Base-by-base conservation (phyloP, 2,113 vertebrate genomes). In the Fukomys damarensis region DNA sequence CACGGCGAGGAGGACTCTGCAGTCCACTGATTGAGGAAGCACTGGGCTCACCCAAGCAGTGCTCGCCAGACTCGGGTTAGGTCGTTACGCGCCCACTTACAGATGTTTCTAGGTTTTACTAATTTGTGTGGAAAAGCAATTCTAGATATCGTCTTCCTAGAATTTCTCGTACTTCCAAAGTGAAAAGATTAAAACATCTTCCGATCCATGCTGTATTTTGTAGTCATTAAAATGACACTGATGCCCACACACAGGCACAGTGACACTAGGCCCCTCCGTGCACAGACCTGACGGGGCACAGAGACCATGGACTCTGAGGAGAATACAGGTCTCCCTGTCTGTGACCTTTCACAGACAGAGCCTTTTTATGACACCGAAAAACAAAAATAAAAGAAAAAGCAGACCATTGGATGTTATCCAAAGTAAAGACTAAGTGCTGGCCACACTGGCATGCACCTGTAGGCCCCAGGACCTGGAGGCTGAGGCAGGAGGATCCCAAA, bases 161-260 rank as follows among this genome's bases (percentile, higher is more conserved):
- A 86, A 59, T 68, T 96, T 95, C 90, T 90, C 81, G 17, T 54
- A 77, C 28, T 20, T 56, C 4, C 56, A 89, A 76, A n/a, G 66
- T 74, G 61, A 19, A 88, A 89, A 86, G 5, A 92, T 82, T 52
- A 90, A 92, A 92, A 74, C 83, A 61, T 68, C 9, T 82, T 82
- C 49, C 72, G 85, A 72, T 30, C 43, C 38, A 66, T 9, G 26
- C 19, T 24, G 49, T 59, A 41, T 59, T 96, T 93, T 80, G 10
- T 10, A 65, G 30, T 43, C 56, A 41, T 49, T 74, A 49, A 89
- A 59, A 82, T 35, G 46, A 59, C 14, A 43, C 56, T 41, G 52
- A 19, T 65, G n/a, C 46, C 17, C 58, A 32, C 38, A 66, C 13
- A 17, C 4, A 26, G n/a, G 61, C 63, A 43, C 54, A 82, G 63